A percentile compares a stretch with the other conserved stretches of the same genome.
Evolutionary conservation across 2,797 vertebrate species (phyloP).

Genomic region (Psittacula echo): DNA sequence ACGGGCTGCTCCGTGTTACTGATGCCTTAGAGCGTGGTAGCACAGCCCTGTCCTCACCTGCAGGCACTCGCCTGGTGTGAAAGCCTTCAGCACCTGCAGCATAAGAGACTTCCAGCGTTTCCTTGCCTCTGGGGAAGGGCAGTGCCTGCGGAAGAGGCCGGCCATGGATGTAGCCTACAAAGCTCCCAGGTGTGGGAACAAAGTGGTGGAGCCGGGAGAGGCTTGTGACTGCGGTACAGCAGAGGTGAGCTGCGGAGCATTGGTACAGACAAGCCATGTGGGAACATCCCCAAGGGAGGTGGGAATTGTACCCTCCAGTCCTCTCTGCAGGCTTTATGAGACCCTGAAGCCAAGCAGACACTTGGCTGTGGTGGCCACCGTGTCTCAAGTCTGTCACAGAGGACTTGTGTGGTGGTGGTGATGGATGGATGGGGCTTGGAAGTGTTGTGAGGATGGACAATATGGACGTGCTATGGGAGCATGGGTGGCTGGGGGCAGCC

Average conservation of each 20-base stretch:
- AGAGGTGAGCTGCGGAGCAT: not conserved
- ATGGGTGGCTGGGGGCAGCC: not conserved
- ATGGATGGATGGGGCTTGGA: not conserved
- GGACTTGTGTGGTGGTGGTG: not conserved
- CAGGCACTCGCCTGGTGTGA: not conserved
- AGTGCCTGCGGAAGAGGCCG: not conserved
- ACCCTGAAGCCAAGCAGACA: not conserved
- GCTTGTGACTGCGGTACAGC: not conserved
- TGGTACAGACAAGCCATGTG: not conserved
- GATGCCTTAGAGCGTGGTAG: not conserved
- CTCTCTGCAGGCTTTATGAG: not conserved
- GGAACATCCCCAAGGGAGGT: not conserved
- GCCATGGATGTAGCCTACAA: not conserved
- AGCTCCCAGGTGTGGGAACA: not conserved
- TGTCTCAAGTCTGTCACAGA: not conserved
- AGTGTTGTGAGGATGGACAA: not conserved
- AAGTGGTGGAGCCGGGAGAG: not conserved
- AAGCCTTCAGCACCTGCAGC: not conserved
- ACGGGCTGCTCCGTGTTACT: rapidly evolving
- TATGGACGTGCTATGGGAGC: not conserved
- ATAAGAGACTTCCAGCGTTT: not conserved
- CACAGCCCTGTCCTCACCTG: not conserved
- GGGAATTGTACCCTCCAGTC: not conserved
- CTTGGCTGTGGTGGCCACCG: not conserved
- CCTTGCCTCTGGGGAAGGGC: not conserved